Percentiles rank a stretch among this genome's conserved stretches.
These are phyloP conservation scores for Bubo scandiacus DNA, from an alignment of 2,113 vertebrate species.

Conservation along the genomic window DNA sequence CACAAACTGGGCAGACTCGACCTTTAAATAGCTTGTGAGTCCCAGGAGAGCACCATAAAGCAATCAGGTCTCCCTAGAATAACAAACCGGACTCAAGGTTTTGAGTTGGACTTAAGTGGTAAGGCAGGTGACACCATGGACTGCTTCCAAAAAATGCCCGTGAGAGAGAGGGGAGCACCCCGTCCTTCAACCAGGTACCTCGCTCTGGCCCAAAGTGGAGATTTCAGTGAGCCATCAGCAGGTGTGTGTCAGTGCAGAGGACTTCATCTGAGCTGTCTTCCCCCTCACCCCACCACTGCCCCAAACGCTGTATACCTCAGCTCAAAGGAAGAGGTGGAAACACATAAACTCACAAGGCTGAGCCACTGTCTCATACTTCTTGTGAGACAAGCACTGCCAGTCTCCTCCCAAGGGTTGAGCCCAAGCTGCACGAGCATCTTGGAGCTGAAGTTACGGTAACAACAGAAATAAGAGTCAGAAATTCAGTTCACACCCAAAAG, in stretches of 20 bases:
- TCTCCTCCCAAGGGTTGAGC: not conserved
- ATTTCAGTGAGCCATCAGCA: not conserved
- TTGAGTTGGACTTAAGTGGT: not conserved
- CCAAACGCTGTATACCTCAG: not conserved
- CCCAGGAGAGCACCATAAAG: not conserved
- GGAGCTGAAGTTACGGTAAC: not conserved
- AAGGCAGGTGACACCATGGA: not conserved
- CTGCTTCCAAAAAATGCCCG: not conserved
- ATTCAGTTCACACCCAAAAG: not conserved
- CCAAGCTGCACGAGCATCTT: not conserved
- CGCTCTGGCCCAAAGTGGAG: not conserved
- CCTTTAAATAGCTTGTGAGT: not conserved
- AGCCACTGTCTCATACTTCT: not conserved
- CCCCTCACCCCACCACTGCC: not conserved
- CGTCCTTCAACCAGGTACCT: not conserved
- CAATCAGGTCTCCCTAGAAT: not conserved
- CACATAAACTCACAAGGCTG: not conserved
- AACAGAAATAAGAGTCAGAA: not conserved
- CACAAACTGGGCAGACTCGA: not conserved
- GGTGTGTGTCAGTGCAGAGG: not conserved
- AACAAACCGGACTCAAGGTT: not conserved
- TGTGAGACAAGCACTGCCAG: not conserved
- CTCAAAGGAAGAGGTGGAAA: not conserved
- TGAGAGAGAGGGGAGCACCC: fast-evolving
- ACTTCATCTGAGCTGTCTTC: not conserved